A percentile compares a stretch with the other conserved stretches of the same genome.
Conservation (phyloP, 2,797 vertebrate species). For the Hydrophis major region DNA sequence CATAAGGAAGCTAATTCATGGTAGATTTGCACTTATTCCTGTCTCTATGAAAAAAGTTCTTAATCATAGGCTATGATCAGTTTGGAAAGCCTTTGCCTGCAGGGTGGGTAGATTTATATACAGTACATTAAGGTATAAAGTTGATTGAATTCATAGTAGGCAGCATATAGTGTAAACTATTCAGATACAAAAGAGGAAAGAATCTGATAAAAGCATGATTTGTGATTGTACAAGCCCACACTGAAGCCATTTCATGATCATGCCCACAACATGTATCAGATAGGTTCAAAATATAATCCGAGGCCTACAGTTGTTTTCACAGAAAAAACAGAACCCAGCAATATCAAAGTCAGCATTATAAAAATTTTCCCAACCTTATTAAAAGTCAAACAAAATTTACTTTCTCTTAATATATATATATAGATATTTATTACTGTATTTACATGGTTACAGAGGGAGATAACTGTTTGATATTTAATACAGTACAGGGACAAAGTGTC, state of each 20-base stretch:
- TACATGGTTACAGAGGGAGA: constrained; percentile 9
- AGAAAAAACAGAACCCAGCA: background rate
- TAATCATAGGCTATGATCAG: background rate
- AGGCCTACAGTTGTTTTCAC: background rate
- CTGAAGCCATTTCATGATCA: background rate
- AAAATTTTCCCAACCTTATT: background rate
- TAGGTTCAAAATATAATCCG: background rate
- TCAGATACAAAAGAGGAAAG: background rate
- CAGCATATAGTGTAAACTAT: background rate
- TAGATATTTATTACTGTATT: constrained; percentile 51
- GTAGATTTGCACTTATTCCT: background rate
- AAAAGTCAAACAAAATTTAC: background rate
- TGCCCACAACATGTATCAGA: background rate
- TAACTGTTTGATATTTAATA: background rate
- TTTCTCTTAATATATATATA: background rate
- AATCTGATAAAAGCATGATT: background rate
- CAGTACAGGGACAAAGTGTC: background rate
- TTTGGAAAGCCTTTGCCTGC: background rate
- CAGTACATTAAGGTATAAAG: background rate
- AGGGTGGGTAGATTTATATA: background rate
- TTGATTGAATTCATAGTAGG: background rate
- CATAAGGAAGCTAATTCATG: too few species aligned
- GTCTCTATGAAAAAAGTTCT: background rate
- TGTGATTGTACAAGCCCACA: background rate
- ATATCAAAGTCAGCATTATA: background rate